phyloP scores from a whole-genome alignment of 2,113 vertebrate species.

The Morone chrysops region DNA sequence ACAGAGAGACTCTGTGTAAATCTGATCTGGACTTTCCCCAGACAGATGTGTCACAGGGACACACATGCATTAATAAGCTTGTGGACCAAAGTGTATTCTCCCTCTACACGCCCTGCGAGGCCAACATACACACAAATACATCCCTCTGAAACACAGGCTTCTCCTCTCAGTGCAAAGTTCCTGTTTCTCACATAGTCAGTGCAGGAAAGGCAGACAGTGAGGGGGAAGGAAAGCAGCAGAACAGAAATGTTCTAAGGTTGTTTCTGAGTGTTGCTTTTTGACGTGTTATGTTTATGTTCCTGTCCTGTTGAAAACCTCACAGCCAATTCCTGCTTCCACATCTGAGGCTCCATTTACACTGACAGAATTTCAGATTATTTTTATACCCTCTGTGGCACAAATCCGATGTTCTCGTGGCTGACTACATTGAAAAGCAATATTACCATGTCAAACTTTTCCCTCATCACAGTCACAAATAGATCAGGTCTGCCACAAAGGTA shows the following conservation, averaged over 20 bases:
- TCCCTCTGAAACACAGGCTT: slow-evolving; percentile 8
- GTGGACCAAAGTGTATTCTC: slow-evolving; percentile 5
- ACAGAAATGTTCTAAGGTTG: slow-evolving; percentile 19
- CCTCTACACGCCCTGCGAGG: slow-evolving; percentile 7
- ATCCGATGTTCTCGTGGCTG: slow-evolving; percentile 18
- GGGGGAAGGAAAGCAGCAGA: slow-evolving; percentile 4
- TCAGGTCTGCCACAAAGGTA: slow-evolving; percentile 18
- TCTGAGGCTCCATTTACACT: slow-evolving; percentile 24
- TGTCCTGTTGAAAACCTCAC: slow-evolving; percentile 32
- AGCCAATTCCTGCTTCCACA: slow-evolving; percentile 3
- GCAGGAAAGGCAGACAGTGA: slow-evolving; percentile 12
- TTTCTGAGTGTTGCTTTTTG: slow-evolving; percentile 29
- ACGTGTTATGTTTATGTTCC: slow-evolving; percentile 32
- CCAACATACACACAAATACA: slow-evolving; percentile 11
- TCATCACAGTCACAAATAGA: slow-evolving; percentile 33
- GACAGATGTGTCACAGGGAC: slow-evolving; percentile 33
- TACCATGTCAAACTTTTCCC: not conserved
- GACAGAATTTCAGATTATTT: slow-evolving; percentile 39
- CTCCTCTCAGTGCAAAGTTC: slow-evolving; percentile 18
- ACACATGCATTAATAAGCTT: slow-evolving; percentile 15
- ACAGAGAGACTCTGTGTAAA: slow-evolving; percentile 23
- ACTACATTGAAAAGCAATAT: slow-evolving; percentile 26
- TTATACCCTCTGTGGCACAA: slow-evolving; percentile 17
- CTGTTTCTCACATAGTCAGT: slow-evolving; percentile 13
- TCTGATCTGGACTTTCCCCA: slow-evolving; percentile 31